A percentile compares a stretch with the other conserved stretches of the same genome.
Evolutionary conservation across 2,113 vertebrate species (phyloP).

Genomic region (Indri indri): DNA sequence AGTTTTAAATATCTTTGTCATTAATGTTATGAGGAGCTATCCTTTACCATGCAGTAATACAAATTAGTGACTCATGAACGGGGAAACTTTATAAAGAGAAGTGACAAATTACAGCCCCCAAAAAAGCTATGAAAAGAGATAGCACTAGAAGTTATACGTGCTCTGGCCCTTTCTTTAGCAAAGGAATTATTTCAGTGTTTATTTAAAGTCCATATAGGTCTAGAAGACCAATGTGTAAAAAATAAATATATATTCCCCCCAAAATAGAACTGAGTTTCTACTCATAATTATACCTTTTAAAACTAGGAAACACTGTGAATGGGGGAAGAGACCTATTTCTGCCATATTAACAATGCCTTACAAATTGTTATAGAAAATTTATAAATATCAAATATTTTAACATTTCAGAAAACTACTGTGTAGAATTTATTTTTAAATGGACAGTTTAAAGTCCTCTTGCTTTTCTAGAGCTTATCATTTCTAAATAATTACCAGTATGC

Average conservation of each 20-base stretch:
- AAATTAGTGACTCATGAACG: constrained; percentile 40
- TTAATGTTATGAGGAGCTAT: not conserved
- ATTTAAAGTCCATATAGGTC: not conserved
- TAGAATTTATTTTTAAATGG: not conserved
- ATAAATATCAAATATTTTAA: constrained; percentile 22
- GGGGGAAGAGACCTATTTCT: not conserved
- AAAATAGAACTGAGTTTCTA: not conserved
- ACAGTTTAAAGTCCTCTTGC: not conserved
- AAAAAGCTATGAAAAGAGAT: not conserved
- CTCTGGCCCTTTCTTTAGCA: not conserved
- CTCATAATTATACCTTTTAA: not conserved
- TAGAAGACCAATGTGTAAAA: not conserved
- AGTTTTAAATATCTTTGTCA: not conserved
- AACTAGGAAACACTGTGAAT: not conserved
- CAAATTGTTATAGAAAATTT: not conserved
- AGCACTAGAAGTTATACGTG: not conserved
- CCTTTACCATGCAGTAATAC: not conserved
- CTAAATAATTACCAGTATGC: not conserved
- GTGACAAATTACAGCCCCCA: not conserved
- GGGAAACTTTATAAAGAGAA: not conserved
- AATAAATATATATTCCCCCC: not conserved
- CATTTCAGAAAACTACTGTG: not conserved
- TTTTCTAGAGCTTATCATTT: not conserved
- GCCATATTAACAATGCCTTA: not conserved
- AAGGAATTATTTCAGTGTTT: not conserved